phyloP scores from a whole-genome alignment of 2,888 invertebrate species.

The Melanargia galathea region DNA sequence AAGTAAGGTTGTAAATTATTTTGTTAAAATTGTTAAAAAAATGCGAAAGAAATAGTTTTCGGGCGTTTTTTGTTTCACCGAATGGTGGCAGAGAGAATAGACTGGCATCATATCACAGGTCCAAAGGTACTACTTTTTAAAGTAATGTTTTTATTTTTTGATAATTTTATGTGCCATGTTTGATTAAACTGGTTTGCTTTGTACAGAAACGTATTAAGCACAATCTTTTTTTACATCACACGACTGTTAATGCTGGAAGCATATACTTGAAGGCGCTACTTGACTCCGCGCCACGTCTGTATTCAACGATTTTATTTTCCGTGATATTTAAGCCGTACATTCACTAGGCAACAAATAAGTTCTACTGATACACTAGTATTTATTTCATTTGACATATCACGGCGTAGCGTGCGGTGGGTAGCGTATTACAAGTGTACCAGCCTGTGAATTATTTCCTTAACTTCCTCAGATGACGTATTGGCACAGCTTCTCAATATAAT shows the following conservation, averaged over 20 bases:
- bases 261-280: neutral
- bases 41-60: constrained; percentile 38
- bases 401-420: neutral
- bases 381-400: neutral
- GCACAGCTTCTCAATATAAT: neutral
- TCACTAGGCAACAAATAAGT: too few relatives aligned
- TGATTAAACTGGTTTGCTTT: constrained; percentile 31
- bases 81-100: constrained; percentile 45
- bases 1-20: constrained; percentile 43
- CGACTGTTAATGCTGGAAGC: neutral
- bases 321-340: too few relatives aligned
- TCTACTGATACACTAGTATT: neutral
- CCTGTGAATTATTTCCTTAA: neutral
- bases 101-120: constrained; percentile 43
- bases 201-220: constrained; percentile 21
- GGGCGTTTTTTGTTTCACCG: constrained; percentile 29
- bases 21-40: constrained; percentile 37
- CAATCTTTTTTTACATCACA: constrained; percentile 22
- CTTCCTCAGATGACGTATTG: neutral
- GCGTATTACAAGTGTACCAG: neutral
- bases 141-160: constrained; percentile 33
- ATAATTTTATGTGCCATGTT: constrained; percentile 36
- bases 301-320: neutral
- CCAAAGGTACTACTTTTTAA: constrained; percentile 43
- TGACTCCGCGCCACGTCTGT: neutral